Percentiles rank a stretch among this genome's conserved stretches.
Conservation (phyloP, 2,113 vertebrate species). For the Cebidichthys violaceus region DNA sequence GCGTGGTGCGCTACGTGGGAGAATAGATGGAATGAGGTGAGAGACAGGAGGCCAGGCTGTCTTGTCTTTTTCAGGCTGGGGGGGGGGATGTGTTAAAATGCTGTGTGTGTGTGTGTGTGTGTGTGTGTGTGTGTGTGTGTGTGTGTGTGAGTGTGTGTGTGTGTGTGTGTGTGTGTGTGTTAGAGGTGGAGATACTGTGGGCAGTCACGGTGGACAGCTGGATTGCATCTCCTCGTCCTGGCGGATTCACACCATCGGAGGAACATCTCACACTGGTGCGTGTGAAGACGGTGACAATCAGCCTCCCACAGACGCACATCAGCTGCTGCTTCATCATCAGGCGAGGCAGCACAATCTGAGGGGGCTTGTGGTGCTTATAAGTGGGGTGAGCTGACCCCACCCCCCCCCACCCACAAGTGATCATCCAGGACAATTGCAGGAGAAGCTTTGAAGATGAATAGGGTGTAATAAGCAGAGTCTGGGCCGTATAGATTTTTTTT, state of each 20-base stretch:
- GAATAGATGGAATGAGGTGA: constrained; percentile 29
- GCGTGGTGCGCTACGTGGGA: constrained; percentile 17
- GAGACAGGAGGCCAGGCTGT: constrained; percentile 24
- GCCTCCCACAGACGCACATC: constrained; percentile 48
- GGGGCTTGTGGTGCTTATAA: constrained; percentile 5
- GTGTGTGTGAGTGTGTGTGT: no score
- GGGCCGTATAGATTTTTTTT: neutral
- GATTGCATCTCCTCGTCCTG: constrained; percentile 60
- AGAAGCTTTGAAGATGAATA: constrained; percentile 1
- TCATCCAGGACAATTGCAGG: neutral
- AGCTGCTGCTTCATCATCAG: constrained; percentile 35
- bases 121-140: no score
- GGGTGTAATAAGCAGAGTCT: neutral
- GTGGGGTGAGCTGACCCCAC: constrained; percentile 1
- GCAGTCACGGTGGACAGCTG: constrained; percentile 69
- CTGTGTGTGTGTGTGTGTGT: no score
- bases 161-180: no score
- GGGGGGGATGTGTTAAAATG: constrained; percentile 53
- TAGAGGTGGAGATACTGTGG: constrained; percentile 45
- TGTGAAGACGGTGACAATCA: constrained; percentile 52
- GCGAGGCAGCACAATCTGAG: constrained; percentile 2
- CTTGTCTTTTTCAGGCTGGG: constrained; percentile 4
- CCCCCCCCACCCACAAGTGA: constrained; percentile 4
- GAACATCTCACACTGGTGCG: constrained; percentile 65
- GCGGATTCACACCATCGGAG: constrained; percentile 70